phyloP scores from a whole-genome alignment of 2,797 vertebrate genomes.

The Alca torda region DNA sequence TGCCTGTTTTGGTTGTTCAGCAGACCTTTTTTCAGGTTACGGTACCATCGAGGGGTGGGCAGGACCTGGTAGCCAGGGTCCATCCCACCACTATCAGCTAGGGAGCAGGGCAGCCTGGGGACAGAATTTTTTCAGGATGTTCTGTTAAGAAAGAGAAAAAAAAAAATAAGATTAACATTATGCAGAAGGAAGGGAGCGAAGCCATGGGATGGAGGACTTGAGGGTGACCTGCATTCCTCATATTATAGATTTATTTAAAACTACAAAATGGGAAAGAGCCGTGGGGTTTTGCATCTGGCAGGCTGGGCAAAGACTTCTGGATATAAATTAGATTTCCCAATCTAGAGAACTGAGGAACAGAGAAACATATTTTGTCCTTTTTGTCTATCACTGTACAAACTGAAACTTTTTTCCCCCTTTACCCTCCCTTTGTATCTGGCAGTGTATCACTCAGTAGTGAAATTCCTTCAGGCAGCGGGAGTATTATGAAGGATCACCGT shows the following conservation, averaged over 20 bases:
- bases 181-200: background rate
- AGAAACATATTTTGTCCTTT: background rate
- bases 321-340: background rate
- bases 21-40: background rate
- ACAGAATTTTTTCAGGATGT: background rate
- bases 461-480: background rate
- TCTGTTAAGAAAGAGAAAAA: background rate
- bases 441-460: background rate
- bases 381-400: background rate
- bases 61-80: background rate
- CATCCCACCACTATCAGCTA: background rate
- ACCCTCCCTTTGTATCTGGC: background rate
- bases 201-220: background rate
- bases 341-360: background rate
- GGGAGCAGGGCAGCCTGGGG: background rate
- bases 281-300: background rate
- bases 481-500: background rate
- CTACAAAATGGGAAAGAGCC: background rate
- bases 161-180: background rate
- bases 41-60: rapidly evolving
- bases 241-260: background rate
- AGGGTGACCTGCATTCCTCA: background rate
- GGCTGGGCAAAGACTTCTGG: background rate
- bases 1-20: background rate
- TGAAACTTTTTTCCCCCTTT: background rate